Evolutionary conservation across 1,140 invertebrate species (phyloP), one percentile per base, ranked within the genome.

Genomic region (Solenopsis fugax): DNA sequence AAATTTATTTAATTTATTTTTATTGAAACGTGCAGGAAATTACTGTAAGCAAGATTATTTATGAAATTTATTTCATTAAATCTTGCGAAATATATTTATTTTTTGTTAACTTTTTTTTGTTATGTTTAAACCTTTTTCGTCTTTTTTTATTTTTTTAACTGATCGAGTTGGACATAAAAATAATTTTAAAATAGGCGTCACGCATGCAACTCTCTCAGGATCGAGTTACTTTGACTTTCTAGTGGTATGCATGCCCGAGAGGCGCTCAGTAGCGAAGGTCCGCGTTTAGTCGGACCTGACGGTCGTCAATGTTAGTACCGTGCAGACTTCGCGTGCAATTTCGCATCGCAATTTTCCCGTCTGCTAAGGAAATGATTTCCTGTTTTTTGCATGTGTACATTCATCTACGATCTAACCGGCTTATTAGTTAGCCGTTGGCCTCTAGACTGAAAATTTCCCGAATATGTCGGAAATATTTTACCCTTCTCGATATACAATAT

Each of bases 301-400:
- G 13, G 21, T 67, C 4, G 34, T n/a, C 12, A 50, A 29, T 29
- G 58, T 52, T 50, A 62, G 29, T 62, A 41, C 37, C 71, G 56
- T 45, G 21, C 18, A 60, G 67, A 60, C 80, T 73, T 84, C 29
- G 80, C 67, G 80, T 84, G 80, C 80, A 48, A 84, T 18, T 16
- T 89, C 84, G 76, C 85, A 45, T 71, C 24, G 37, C 62, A 76
- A 88, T 72, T 37, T 60, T 41, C 41, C 56, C 60, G 81, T 88
- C 81, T 41, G 62, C 45, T 29, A 12, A 48, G 56, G 34, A 60
- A 77, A 82, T 58, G 50, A 21, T 89, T 89, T 89, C 41, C 72
- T 69, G 21, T 12, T 71, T 58, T 60, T 82, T 12, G 24, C 56
- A 73, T 62, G 80, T 60, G 29, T 29, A 52, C 16, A 24, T 1